Conservation (phyloP, 1,140 invertebrate species). For the Diachasmimorpha longicaudata region DNA sequence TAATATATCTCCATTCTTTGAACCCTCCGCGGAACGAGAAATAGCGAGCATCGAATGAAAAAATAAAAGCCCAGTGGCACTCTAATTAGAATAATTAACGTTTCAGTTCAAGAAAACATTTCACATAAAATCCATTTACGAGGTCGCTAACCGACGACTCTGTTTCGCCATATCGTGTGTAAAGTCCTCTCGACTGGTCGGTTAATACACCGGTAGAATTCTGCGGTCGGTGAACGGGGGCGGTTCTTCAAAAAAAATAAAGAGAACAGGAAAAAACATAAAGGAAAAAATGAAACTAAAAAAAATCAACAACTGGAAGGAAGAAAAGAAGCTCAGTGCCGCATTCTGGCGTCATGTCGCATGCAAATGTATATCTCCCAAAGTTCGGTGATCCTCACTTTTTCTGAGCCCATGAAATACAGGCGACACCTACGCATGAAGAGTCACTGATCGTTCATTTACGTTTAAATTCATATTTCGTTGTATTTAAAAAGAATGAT, state of each 20-base stretch:
- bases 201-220: background rate
- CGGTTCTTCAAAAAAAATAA: background rate
- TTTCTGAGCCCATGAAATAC: background rate
- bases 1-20: background rate
- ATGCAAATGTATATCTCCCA: slow-evolving; percentile 37
- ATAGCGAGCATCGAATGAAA: background rate
- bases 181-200: background rate
- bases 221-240: background rate
- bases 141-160: background rate
- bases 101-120: background rate
- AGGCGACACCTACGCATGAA: background rate
- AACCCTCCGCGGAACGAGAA: background rate
- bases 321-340: slow-evolving; percentile 29
- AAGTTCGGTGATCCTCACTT: background rate
- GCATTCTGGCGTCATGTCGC: slow-evolving; percentile 42
- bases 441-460: background rate
- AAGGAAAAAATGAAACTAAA: slow-evolving; percentile 18
- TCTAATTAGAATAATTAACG: slow-evolving; percentile 13
- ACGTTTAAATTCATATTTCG: slow-evolving; percentile 3
- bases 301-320: background rate
- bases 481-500: background rate
- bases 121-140: background rate
- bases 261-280: background rate
- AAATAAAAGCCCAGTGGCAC: background rate
- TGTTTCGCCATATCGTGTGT: slow-evolving; percentile 3